Evolutionary conservation across 2,888 invertebrate species (phyloP), one percentile per base, ranked within the genome.

Genomic region (Sminthurinus aureus): DNA sequence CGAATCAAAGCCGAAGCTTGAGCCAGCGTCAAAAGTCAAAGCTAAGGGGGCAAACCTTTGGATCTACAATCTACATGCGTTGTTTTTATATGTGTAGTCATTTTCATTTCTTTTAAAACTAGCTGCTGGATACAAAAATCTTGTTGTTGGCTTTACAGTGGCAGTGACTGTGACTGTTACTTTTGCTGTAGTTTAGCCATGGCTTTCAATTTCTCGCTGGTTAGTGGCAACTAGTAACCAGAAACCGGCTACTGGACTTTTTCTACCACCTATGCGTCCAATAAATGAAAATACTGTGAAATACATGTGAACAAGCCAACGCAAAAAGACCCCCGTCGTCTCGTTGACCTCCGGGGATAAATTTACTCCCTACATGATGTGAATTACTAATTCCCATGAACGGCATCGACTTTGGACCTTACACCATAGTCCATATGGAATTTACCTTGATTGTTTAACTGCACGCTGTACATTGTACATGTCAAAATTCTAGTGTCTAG

Each of bases 101-200:
- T 71, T 71, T 26, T 71, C 71, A 71, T 71, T 71, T 71, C 24
- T 4, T 15, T 71, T 67, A 20, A 20, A 67, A 22, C 1, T 71
- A 71, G 71, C 71, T 71, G 71, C 71, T 71, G 71, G 71, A 71
- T 71, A 71, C 71, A 26, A 26, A 71, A 1, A 11, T 26, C 24
- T 22, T 0, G 24, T 22, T 24, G 0, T 26, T 3, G 4, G 4
- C 22, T 6, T 24, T 2, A 3, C 69, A 64, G 18, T 18, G 3
- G n/a, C 64, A 64, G 0, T 18, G 11, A 69, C 69, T 69, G 22
- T 20, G 11, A 67, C n/a, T n/a, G 6, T 67, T n/a, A 8, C 22
- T 71, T 18, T 24, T 71, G 24, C 24, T 71, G 24, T 11, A n/a
- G 11, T 71, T 71, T 18, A 22, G 24, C 22, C 9, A 71, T 38